A percentile compares a stretch with the other conserved stretches of the same genome.
Conservation (phyloP, 2,113 vertebrate species). For the Stegastes partitus region DNA sequence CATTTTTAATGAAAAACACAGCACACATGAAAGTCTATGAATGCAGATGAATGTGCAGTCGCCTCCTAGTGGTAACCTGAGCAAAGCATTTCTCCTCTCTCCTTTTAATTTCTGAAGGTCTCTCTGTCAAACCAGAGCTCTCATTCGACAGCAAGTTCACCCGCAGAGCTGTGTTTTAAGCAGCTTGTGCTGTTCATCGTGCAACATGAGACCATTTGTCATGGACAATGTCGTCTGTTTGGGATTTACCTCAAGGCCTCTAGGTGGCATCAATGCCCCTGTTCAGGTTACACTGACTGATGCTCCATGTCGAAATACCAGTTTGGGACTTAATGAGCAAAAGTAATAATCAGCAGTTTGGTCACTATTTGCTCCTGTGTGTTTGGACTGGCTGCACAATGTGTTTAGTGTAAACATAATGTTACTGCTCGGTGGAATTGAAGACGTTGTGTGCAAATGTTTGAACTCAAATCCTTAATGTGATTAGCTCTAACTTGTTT, state of each 20-base stretch:
- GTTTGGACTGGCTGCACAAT: not conserved
- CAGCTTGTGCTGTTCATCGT: conserved; percentile 15
- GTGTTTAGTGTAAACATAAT: conserved; percentile 21
- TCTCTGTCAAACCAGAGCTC: not conserved
- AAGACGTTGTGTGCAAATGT: not conserved
- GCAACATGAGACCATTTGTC: conserved; percentile 45
- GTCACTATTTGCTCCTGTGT: conserved; percentile 1
- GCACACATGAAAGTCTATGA: not conserved
- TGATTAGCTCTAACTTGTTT: not conserved
- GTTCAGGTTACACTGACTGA: conserved; percentile 46
- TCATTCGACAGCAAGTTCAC: not conserved
- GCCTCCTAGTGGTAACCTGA: conserved; percentile 10
- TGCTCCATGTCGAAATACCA: conserved; percentile 66
- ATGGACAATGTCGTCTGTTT: not conserved
- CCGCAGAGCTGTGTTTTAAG: not conserved
- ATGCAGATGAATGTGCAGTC: not conserved
- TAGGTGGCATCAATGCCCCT: conserved; percentile 70
- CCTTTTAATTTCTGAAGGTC: conserved; percentile 2
- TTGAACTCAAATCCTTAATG: not conserved
- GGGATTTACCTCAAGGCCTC: conserved; percentile 46
- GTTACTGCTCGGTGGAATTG: not conserved
- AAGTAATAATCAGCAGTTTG: conserved; percentile 39
- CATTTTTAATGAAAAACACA: not conserved
- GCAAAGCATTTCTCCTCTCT: not conserved
- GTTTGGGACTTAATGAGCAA: conserved; percentile 47